phyloP scores from a whole-genome alignment of 2,797 vertebrate species.

The Scarus forsteni region DNA sequence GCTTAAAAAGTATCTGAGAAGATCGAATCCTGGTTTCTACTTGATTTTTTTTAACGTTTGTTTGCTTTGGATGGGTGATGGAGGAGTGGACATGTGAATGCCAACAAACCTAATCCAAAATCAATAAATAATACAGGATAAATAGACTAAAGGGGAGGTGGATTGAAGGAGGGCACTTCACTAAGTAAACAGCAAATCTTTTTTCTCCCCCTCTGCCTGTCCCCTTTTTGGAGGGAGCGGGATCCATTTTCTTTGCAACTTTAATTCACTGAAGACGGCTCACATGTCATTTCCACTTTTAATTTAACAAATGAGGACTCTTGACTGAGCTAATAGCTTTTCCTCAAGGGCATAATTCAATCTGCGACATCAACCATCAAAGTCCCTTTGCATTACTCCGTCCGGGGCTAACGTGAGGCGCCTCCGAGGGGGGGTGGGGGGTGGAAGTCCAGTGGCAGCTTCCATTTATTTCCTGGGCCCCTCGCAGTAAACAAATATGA shows the following conservation, averaged over 20 bases:
- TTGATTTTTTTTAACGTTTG: slow-evolving; percentile 26
- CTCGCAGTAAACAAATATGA: slow-evolving; percentile 78
- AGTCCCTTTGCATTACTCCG: slow-evolving; percentile 80
- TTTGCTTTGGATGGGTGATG: slow-evolving; percentile 16
- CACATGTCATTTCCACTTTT: slow-evolving; percentile 89
- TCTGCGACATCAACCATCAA: slow-evolving; percentile 88
- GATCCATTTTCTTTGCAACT: slow-evolving; percentile 78
- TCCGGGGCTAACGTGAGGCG: slow-evolving; percentile 77
- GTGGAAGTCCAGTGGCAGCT: slow-evolving; percentile 60
- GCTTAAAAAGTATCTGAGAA: slow-evolving; percentile 47
- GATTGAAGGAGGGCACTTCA: slow-evolving; percentile 58
- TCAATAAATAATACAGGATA: slow-evolving; percentile 72
- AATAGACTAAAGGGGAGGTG: slow-evolving; percentile 58
- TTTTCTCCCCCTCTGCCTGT: slow-evolving; percentile 47
- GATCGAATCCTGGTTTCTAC: slow-evolving; percentile 45
- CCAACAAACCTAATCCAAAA: slow-evolving; percentile 62
- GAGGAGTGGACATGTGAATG: slow-evolving; percentile 34
- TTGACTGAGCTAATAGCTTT: slow-evolving; percentile 89
- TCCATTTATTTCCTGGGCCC: slow-evolving; percentile 76
- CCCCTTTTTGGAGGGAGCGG: slow-evolving; percentile 59
- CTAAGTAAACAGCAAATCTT: slow-evolving; percentile 57
- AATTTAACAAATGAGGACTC: slow-evolving; percentile 88
- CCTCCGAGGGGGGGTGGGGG: slow-evolving; percentile 61
- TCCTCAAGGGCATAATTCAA: slow-evolving; percentile 89
- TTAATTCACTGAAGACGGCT: slow-evolving; percentile 85